Evolutionary conservation across 2,888 invertebrate species (phyloP), one percentile per base, ranked within the genome.

Genomic region (Andrena fulva): DNA sequence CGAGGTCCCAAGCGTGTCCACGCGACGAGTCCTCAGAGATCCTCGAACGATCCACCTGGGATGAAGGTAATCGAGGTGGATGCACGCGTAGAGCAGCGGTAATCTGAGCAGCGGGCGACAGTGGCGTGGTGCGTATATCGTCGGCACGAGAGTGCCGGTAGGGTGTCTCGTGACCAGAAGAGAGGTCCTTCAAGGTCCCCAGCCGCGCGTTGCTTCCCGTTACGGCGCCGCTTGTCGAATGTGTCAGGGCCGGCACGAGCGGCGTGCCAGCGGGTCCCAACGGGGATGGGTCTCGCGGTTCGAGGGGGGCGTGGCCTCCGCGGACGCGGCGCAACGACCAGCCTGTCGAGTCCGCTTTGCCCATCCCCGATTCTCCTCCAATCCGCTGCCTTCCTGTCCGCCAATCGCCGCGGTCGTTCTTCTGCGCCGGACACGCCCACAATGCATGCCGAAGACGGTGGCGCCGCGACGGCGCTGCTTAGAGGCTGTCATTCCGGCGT

Each of bases 181-280:
- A 86, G 90, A 89, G 88, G 90, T 89, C 89, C 87, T 87, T 89
- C 90, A 88, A 92, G 91, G 93, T 93, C 94, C 93, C 93, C 87
- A 93, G 93, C 91, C 93, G 93, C 93, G 92, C 94, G 93, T 93
- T 94, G 93, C 92, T 93, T 93, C 93, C 93, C 93, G 94, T 94
- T 94, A 94, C 94, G 93, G 92, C 93, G 93, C 93, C 93, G 93
- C 93, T 94, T 93, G 94, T 94, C 93, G 94, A 94, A 93, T 94
- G 94, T 94, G 93, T 94, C 93, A 94, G 93, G 92, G 92, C 91
- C 91, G 90, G 92, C 90, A 89, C 91, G 91, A 91, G 91, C 92
- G 91, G 92, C 92, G 89, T 89, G 93, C 91, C 90, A 89, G 86
- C 89, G 86, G 87, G 92, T 93, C 93, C 93, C 93, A 87, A 90